A percentile compares a stretch with the other conserved stretches of the same genome.
Evolutionary conservation across 2,113 vertebrate species (phyloP).

Genomic region (Leiothrix lutea): DNA sequence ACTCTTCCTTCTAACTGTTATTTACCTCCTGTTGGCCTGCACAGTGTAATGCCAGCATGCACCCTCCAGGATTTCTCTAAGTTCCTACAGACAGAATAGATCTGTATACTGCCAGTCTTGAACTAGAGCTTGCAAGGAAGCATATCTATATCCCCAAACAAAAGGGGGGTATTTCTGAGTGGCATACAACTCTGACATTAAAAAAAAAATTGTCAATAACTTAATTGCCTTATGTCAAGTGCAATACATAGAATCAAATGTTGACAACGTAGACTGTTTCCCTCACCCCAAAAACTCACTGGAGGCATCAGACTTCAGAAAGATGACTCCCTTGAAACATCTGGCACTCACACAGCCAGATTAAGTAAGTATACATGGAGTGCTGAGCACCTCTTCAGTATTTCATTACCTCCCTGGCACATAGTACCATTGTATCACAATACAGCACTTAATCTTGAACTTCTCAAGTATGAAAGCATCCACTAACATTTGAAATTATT

Average conservation of each 20-base stretch:
- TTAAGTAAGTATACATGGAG: conserved; percentile 1
- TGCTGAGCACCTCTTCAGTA: conserved; percentile 17
- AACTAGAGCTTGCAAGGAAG: background rate
- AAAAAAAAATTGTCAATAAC: background rate
- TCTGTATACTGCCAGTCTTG: background rate
- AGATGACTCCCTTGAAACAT: conserved; percentile 15
- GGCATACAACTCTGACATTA: background rate
- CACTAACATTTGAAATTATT: background rate
- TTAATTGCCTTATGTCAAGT: background rate
- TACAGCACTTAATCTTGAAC: background rate
- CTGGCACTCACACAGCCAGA: background rate
- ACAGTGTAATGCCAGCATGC: background rate
- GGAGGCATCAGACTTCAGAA: background rate
- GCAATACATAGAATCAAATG: background rate
- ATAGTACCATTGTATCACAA: background rate
- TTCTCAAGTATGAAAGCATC: background rate
- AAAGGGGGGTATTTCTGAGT: background rate
- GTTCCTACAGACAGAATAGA: background rate
- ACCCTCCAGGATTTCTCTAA: background rate
- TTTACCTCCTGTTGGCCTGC: conserved; percentile 34
- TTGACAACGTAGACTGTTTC: background rate
- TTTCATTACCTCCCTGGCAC: background rate
- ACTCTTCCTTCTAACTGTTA: conserved; percentile 46
- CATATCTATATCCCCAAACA: background rate
- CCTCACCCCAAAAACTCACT: background rate